These are phyloP conservation scores for Ariolimax columbianus DNA, from an alignment of 2,888 invertebrate genomes.

Conservation along the genomic window DNA sequence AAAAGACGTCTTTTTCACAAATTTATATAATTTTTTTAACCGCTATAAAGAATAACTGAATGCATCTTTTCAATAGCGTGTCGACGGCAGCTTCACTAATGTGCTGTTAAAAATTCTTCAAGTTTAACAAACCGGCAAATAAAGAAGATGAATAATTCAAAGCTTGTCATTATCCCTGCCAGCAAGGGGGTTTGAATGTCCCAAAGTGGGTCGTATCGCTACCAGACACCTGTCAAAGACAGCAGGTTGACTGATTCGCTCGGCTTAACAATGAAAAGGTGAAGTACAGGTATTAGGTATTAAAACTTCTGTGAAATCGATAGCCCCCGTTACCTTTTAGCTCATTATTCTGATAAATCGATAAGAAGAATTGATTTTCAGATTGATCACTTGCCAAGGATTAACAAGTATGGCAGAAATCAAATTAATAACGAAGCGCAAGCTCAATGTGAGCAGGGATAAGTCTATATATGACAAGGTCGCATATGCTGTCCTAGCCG, in stretches of 20 bases:
- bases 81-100: background rate
- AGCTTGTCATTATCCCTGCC: background rate
- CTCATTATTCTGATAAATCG: background rate
- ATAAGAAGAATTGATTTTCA: background rate
- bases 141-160: background rate
- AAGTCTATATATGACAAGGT: no score
- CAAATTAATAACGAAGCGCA: no score
- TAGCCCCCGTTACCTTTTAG: background rate
- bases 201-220: background rate
- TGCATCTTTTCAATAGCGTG: background rate
- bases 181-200: background rate
- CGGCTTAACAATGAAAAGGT: background rate
- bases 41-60: background rate
- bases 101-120: background rate
- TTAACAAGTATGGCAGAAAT: no score
- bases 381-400: no score
- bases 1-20: no score
- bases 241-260: background rate
- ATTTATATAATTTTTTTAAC: no score
- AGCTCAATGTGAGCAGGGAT: no score
- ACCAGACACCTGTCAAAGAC: background rate
- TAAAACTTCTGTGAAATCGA: background rate
- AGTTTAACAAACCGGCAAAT: background rate
- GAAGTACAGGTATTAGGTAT: background rate
- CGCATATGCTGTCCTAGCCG: no score